These are phyloP conservation scores for Salvator merianae DNA, from an alignment of 2,113 vertebrate genomes.

Conservation along the genomic window DNA sequence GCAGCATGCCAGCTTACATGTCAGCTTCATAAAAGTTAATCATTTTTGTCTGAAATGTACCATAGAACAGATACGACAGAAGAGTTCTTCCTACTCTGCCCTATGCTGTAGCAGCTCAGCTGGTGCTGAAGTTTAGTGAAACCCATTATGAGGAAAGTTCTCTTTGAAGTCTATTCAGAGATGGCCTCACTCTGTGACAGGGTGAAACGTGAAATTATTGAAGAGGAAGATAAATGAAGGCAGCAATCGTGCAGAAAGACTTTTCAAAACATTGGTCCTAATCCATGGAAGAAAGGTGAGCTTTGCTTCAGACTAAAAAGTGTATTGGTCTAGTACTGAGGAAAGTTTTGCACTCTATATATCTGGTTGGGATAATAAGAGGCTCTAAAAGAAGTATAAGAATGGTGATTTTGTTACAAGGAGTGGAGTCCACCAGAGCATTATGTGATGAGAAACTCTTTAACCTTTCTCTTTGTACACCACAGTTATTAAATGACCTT, in stretches of 20 bases:
- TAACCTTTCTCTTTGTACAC: too few species aligned
- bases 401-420: too few species aligned
- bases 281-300: not conserved
- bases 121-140: not conserved
- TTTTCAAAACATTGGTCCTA: not conserved
- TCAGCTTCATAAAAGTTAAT: too few species aligned
- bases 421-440: too few species aligned
- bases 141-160: rapidly evolving
- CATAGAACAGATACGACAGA: not conserved
- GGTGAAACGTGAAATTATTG: not conserved
- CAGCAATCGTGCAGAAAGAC: not conserved
- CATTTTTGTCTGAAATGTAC: rapidly evolving
- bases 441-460: too few species aligned
- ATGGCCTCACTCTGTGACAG: not conserved
- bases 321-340: not conserved
- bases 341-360: not conserved
- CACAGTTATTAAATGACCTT: not conserved
- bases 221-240: not conserved
- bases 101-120: not conserved
- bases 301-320: not conserved
- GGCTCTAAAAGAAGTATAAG: too few species aligned
- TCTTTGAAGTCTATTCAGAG: not conserved
- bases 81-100: not conserved
- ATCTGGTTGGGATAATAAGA: not conserved
- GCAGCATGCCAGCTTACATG: rapidly evolving